Conservation (phyloP, 2,113 vertebrate genomes). For the Entelurus aequoreus region DNA sequence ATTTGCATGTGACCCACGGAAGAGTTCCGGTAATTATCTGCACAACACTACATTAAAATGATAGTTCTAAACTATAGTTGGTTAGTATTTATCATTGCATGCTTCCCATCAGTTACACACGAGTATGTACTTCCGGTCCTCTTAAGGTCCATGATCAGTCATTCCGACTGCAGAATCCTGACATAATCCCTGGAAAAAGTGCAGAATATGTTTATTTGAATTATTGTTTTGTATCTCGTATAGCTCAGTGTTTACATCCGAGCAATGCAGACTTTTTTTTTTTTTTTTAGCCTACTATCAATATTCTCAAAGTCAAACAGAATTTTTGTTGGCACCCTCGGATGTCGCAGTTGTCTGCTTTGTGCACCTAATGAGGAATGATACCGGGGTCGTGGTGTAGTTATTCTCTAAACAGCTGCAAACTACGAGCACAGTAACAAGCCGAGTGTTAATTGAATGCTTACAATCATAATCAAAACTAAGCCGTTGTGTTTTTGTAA, state of each 20-base stretch:
- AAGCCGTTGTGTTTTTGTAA: too few species aligned
- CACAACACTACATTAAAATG: too few species aligned
- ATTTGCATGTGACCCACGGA: too few species aligned
- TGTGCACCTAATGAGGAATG: too few species aligned
- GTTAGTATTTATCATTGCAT: neutral
- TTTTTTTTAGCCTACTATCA: neutral
- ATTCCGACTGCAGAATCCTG: constrained; percentile 2
- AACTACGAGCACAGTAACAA: neutral
- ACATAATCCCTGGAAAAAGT: too few species aligned
- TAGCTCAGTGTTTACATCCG: too few species aligned
- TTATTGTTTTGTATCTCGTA: neutral
- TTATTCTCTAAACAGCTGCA: neutral
- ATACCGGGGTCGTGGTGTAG: neutral
- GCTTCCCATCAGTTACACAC: neutral
- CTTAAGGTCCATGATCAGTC: constrained; percentile 40
- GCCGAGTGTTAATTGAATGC: too few species aligned
- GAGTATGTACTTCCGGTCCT: constrained; percentile 34
- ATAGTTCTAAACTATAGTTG: too few species aligned
- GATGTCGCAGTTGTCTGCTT: neutral
- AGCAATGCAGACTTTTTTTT: too few species aligned
- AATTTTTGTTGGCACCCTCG: constrained; percentile 5
- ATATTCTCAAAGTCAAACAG: constrained; percentile 6
- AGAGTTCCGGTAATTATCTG: too few species aligned
- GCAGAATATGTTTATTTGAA: neutral
- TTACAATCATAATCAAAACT: too few species aligned